Conservation (phyloP, 2,113 vertebrate species). For the Corynorhinus townsendii region DNA sequence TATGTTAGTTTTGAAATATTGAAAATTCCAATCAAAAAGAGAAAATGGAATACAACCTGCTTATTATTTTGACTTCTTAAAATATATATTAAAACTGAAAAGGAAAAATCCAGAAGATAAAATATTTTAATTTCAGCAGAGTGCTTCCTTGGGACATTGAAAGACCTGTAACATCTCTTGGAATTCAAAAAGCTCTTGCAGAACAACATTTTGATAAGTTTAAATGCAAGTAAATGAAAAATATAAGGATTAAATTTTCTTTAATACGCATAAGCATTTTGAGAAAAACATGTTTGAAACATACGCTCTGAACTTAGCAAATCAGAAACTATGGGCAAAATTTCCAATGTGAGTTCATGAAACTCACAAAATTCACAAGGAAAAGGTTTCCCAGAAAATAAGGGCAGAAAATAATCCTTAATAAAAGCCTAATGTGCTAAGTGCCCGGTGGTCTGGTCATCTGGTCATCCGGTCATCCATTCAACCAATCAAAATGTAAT, state of each 20-base stretch:
- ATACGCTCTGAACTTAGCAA: neutral
- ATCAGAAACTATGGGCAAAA: neutral
- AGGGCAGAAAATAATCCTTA: neutral
- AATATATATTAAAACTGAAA: neutral
- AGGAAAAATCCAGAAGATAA: neutral
- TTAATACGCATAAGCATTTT: slow-evolving; percentile 10
- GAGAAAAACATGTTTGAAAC: slow-evolving; percentile 31
- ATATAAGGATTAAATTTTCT: slow-evolving; percentile 48
- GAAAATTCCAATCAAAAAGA: neutral
- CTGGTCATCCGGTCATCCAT: too few species aligned
- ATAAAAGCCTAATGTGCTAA: too few species aligned
- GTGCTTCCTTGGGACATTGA: neutral
- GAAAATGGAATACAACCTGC: rapidly evolving
- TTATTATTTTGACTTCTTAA: neutral
- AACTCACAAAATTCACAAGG: neutral
- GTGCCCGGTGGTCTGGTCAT: too few species aligned
- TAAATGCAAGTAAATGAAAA: slow-evolving; percentile 51
- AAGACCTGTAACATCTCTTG: neutral
- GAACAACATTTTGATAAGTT: slow-evolving; percentile 33
- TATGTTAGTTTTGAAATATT: neutral
- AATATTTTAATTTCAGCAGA: neutral
- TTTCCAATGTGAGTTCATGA: neutral
- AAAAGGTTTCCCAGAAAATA: neutral
- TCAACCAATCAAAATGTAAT: too few species aligned
- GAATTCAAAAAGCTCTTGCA: slow-evolving; percentile 2